Percentiles rank a stretch among this genome's conserved stretches.
Evolutionary conservation across 2,113 vertebrate species (phyloP).

Genomic region (Leucosticte australis): DNA sequence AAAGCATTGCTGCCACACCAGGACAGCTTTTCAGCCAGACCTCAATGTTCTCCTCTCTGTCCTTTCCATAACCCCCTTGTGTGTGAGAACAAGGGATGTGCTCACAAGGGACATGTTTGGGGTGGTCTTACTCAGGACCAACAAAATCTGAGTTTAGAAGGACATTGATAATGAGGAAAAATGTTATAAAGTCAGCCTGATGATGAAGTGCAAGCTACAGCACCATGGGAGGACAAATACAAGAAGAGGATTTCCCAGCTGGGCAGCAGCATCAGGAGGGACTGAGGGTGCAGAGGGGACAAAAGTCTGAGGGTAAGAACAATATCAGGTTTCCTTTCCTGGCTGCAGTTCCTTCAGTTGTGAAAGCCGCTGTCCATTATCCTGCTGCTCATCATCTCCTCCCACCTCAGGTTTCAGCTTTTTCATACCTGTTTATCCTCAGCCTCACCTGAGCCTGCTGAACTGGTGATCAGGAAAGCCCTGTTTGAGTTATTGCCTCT

Average conservation of each 20-base stretch:
- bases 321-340: neutral
- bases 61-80: neutral
- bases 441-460: neutral
- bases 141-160: neutral
- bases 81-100: neutral
- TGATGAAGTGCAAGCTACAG: neutral
- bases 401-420: neutral
- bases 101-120: neutral
- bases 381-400: neutral
- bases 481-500: neutral
- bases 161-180: neutral
- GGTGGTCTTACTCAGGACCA: neutral
- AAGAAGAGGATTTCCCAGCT: neutral
- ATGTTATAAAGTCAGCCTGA: neutral
- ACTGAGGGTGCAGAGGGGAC: neutral
- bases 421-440: neutral
- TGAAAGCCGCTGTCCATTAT: accelerated
- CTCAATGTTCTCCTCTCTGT: neutral
- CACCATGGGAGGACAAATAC: neutral
- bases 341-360: neutral
- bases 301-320: neutral
- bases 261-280: neutral
- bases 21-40: neutral
- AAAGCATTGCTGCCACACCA: neutral
- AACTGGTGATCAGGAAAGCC: neutral